phyloP scores from a whole-genome alignment of 2,797 vertebrate species.

The Rhabdophis nuchalis region DNA sequence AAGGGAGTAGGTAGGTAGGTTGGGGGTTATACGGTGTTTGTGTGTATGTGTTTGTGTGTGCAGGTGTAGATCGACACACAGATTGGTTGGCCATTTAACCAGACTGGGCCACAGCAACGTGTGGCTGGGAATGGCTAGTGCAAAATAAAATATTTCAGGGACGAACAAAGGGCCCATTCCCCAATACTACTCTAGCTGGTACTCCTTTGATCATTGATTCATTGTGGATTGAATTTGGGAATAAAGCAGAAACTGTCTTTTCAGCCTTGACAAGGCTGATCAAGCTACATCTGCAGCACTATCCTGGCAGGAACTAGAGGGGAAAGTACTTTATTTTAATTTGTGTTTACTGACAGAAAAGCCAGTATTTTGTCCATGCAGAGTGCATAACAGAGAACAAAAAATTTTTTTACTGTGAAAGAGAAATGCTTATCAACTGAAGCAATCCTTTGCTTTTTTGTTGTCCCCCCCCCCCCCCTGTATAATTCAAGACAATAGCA shows the following conservation, averaged over 20 bases:
- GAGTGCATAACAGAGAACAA: slow-evolving; percentile 18
- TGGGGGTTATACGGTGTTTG: too few species aligned
- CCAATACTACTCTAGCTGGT: neutral
- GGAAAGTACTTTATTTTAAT: slow-evolving; percentile 4
- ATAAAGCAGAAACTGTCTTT: neutral
- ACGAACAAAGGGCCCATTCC: neutral
- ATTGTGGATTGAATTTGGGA: neutral
- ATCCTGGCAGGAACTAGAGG: accelerated
- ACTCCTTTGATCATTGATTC: neutral
- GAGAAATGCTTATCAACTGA: neutral
- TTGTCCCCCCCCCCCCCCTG: neutral
- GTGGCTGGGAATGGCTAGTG: too few species aligned
- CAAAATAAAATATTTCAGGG: neutral
- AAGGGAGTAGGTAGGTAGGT: too few species aligned
- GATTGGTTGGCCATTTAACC: too few species aligned
- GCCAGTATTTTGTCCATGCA: slow-evolving; percentile 43
- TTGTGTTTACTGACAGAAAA: slow-evolving; percentile 54
- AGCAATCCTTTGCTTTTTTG: slow-evolving; percentile 6
- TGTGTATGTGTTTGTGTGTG: too few species aligned
- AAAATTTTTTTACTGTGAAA: slow-evolving; percentile 26
- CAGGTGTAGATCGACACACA: too few species aligned
- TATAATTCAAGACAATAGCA: neutral
- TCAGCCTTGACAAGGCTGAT: neutral
- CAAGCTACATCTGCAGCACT: neutral
- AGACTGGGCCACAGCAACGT: too few species aligned